phyloP scores from a whole-genome alignment of 2,888 invertebrate species.

The Ctena decussata region DNA sequence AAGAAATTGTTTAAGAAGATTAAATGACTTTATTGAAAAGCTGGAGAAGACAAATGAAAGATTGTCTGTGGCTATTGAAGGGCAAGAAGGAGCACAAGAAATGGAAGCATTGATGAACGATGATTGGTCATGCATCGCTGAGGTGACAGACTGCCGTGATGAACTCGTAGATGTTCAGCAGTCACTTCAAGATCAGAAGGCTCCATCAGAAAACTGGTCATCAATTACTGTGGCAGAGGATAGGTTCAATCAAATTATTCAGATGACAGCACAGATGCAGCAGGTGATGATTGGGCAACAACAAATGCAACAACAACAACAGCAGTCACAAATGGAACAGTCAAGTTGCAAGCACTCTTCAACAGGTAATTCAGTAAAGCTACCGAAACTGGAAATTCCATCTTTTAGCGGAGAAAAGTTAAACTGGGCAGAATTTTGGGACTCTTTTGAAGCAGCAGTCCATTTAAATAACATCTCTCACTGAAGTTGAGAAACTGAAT shows the following conservation, averaged over 20 bases:
- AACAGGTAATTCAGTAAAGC: neutral
- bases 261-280: neutral
- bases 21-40: neutral
- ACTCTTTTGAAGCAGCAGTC: neutral
- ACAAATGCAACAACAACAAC: neutral
- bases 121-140: neutral
- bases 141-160: neutral
- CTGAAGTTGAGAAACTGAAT: neutral
- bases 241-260: neutral
- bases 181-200: neutral
- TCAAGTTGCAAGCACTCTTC: neutral
- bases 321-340: neutral
- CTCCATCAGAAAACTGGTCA: too few relatives aligned
- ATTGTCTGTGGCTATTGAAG: neutral
- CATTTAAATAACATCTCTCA: neutral
- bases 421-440: neutral
- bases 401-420: neutral
- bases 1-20: neutral
- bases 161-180: neutral
- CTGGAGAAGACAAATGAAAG: neutral
- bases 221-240: neutral
- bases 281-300: neutral
- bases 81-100: neutral
- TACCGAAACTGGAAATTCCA: neutral
- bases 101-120: neutral